Percentiles rank a stretch among this genome's conserved stretches.
These are phyloP conservation scores for Talpa occidentalis DNA, from an alignment of 2,113 vertebrate genomes.

Conservation along the genomic window DNA sequence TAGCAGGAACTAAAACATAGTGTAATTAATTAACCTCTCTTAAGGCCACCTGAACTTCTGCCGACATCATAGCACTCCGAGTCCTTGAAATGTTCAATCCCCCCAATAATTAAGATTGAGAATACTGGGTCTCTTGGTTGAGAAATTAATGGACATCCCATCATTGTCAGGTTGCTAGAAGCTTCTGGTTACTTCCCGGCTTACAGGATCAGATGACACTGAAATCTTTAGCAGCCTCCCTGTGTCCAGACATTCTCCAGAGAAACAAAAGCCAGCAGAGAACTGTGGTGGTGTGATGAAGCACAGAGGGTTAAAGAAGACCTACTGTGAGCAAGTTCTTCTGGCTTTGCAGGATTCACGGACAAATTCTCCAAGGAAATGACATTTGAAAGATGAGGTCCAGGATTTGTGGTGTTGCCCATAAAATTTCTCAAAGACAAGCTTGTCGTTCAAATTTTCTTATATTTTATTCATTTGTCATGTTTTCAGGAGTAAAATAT, in stretches of 20 bases:
- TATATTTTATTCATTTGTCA: conserved; percentile 58
- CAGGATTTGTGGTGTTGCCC: background rate
- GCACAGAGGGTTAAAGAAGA: background rate
- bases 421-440: conserved; percentile 14
- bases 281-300: background rate
- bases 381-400: conserved; percentile 27
- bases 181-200: background rate
- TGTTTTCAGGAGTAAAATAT: conserved; percentile 61
- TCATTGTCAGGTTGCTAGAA: background rate
- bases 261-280: background rate
- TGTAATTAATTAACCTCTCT: conserved; percentile 25
- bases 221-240: background rate
- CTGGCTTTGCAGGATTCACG: background rate
- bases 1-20: conserved; percentile 11
- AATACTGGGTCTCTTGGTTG: background rate
- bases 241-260: background rate
- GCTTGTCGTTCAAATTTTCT: conserved; percentile 39
- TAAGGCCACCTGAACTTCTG: conserved; percentile 28
- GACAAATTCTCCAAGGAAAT: background rate
- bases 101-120: background rate
- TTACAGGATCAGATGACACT: background rate
- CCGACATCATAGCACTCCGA: background rate
- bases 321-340: background rate
- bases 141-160: background rate
- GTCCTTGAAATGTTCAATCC: background rate